Percentiles rank a stretch among this genome's conserved stretches.
These are phyloP conservation scores for Vidua chalybeata DNA, from an alignment of 2,113 vertebrate genomes.

Conservation along the genomic window DNA sequence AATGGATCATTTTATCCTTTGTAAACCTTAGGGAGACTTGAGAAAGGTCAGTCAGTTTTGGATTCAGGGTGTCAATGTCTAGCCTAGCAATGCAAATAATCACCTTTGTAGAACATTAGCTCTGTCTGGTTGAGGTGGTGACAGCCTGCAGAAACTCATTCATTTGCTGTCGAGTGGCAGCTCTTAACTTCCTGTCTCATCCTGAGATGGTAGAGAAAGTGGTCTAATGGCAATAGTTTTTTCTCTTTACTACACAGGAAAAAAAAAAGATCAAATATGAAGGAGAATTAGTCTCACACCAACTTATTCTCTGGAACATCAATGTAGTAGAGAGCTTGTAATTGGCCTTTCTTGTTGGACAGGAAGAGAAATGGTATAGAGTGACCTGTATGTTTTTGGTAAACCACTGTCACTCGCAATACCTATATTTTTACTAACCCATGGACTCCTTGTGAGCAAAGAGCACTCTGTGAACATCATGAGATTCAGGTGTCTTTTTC, in stretches of 20 bases:
- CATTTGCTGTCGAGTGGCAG: neutral
- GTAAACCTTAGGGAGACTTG: neutral
- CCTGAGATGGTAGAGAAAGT: neutral
- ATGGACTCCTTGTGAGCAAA: neutral
- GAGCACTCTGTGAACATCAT: neutral
- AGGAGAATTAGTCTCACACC: neutral
- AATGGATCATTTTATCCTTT: neutral
- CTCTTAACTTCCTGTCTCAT: neutral
- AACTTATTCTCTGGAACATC: neutral
- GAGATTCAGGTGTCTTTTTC: neutral
- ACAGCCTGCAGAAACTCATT: neutral
- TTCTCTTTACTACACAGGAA: neutral
- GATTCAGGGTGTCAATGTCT: neutral
- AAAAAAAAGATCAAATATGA: neutral
- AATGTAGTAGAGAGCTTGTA: neutral
- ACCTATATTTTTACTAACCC: neutral
- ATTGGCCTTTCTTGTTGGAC: neutral
- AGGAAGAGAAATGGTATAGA: neutral
- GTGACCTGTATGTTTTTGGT: neutral
- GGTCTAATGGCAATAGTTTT: neutral
- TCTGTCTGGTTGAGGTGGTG: neutral
- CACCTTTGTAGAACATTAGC: neutral
- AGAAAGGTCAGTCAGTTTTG: neutral
- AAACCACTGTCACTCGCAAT: neutral
- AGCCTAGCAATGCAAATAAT: neutral